Conservation (phyloP, 2,888 invertebrate genomes). For the Cryptocephalus primarius region DNA sequence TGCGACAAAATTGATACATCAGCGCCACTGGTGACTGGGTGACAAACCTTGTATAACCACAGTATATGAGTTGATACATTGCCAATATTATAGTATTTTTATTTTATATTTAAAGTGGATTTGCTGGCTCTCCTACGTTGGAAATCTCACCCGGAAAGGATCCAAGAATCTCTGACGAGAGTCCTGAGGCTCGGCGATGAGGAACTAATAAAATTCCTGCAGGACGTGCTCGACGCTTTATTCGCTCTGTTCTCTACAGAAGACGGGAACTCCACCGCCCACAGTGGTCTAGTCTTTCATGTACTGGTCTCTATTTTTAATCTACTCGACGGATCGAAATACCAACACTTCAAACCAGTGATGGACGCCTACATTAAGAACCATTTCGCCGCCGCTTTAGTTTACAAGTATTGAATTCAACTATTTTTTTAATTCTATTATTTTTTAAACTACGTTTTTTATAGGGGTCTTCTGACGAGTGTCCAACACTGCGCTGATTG, state of each 20-base stretch:
- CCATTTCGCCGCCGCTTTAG: conserved; percentile 89
- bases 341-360: conserved; percentile 89
- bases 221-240: conserved; percentile 86
- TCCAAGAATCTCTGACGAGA: conserved; percentile 73
- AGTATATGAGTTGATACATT: too few relatives aligned
- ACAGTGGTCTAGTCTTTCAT: conserved; percentile 85
- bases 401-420: conserved; percentile 64
- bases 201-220: conserved; percentile 87
- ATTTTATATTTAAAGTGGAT: conserved; percentile 45
- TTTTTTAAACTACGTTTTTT: conserved; percentile 6
- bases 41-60: too few relatives aligned
- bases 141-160: conserved; percentile 80
- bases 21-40: too few relatives aligned
- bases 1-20: too few relatives aligned
- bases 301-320: conserved; percentile 88
- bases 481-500: conserved; percentile 84
- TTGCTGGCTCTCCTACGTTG: conserved; percentile 81
- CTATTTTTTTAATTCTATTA: not conserved
- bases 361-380: conserved; percentile 89
- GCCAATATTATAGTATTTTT: too few relatives aligned
- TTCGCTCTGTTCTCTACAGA: conserved; percentile 91
- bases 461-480: conserved; percentile 72
- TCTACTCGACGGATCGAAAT: conserved; percentile 78
- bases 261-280: conserved; percentile 79
- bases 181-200: conserved; percentile 77